Conservation (phyloP, 2,888 invertebrate genomes). For the Stenotaenia linearis region DNA sequence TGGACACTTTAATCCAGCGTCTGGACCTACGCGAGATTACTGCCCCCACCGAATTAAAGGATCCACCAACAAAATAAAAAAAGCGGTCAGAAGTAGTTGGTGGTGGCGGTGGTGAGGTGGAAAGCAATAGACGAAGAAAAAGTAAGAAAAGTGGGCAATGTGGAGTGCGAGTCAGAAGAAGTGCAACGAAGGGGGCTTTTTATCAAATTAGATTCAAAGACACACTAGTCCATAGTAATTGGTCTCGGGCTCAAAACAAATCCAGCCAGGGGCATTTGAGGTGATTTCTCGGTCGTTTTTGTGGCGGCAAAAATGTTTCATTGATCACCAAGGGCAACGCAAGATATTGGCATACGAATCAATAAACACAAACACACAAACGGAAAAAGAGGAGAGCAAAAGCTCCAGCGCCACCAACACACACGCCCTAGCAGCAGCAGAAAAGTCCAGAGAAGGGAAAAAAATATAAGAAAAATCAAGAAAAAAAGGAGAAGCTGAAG, state of each 20-base stretch:
- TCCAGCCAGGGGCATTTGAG: constrained; percentile 21
- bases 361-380: constrained; percentile 26
- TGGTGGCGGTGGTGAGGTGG: not conserved
- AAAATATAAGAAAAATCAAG: constrained; percentile 1
- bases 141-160: constrained; percentile 6
- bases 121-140: not conserved
- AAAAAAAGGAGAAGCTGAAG: constrained; percentile 19
- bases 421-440: constrained; percentile 16
- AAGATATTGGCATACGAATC: constrained; percentile 26
- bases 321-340: constrained; percentile 26
- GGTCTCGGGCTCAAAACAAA: constrained; percentile 12
- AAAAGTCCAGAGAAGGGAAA: not conserved
- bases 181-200: not conserved
- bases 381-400: not conserved
- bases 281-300: constrained; percentile 12
- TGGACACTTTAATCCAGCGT: constrained; percentile 21
- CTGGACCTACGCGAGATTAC: constrained; percentile 6
- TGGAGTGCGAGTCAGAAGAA: not conserved
- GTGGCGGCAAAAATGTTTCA: constrained; percentile 26
- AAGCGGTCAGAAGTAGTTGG: not conserved
- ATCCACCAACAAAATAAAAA: constrained; percentile 15
- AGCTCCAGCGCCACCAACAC: constrained; percentile 9
- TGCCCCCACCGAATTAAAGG: constrained; percentile 26
- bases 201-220: constrained; percentile 26
- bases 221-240: constrained; percentile 18